These are phyloP conservation scores for Oreochromis niloticus DNA, from an alignment of 2,113 vertebrate genomes.

Conservation along the genomic window DNA sequence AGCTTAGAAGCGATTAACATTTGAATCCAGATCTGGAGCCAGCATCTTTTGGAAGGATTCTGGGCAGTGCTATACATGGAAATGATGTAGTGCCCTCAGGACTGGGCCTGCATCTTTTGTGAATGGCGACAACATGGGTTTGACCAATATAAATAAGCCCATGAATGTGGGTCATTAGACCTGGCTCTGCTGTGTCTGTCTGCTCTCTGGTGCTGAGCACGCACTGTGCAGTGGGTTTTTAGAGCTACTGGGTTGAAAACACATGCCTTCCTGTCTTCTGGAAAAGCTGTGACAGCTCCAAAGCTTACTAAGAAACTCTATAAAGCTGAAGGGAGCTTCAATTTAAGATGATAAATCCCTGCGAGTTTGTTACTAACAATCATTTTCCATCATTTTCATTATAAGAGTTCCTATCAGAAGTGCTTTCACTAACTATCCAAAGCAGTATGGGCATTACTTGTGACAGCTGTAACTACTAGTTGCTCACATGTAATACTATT, in stretches of 20 bases:
- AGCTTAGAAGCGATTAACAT: neutral
- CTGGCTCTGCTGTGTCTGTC: neutral
- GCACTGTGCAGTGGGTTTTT: neutral
- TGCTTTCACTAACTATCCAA: neutral
- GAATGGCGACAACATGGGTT: neutral
- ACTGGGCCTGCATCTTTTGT: neutral
- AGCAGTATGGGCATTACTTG: neutral
- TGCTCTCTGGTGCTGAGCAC: neutral
- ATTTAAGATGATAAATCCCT: neutral
- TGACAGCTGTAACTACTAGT: neutral
- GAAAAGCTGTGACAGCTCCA: neutral
- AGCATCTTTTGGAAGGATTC: neutral
- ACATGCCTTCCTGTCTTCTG: neutral
- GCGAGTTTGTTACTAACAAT: neutral
- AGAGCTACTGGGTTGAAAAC: neutral
- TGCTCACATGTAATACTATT: neutral
- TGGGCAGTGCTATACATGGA: neutral
- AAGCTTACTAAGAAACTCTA: neutral
- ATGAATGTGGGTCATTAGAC: neutral
- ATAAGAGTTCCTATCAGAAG: neutral
- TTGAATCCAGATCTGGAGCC: neutral
- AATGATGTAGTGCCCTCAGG: neutral
- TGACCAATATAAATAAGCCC: neutral
- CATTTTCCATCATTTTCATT: neutral
- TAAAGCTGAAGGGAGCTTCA: neutral